phyloP scores from a whole-genome alignment of 1,140 invertebrate genomes.

The Camponotus pennsylvanicus region DNA sequence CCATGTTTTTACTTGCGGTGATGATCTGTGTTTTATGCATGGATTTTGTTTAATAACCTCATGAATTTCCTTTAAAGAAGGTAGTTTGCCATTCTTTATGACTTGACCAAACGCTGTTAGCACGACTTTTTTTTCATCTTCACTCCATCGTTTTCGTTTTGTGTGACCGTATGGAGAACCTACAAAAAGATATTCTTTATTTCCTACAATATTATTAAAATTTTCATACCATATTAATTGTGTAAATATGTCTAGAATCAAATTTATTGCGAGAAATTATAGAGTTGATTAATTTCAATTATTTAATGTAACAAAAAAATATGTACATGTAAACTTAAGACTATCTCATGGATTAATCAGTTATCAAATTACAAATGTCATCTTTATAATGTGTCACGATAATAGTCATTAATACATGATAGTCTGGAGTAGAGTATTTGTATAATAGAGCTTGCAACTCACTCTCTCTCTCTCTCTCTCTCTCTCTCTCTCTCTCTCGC shows the following conservation, averaged over 20 bases:
- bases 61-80: constrained; percentile 1
- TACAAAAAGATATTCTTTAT: not conserved
- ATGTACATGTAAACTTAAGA: too few species aligned
- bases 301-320: too few species aligned
- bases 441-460: too few species aligned
- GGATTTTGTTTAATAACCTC: not conserved
- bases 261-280: too few species aligned
- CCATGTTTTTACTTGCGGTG: constrained; percentile 1
- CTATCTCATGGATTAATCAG: too few species aligned
- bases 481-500: too few species aligned
- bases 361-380: too few species aligned
- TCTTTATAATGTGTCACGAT: too few species aligned
- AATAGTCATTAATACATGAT: too few species aligned
- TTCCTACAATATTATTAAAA: not conserved
- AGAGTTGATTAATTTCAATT: too few species aligned
- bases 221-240: not conserved
- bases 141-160: constrained; percentile 12
- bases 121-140: not conserved
- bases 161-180: constrained; percentile 16
- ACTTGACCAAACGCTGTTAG: not conserved
- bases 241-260: not conserved
- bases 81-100: not conserved
- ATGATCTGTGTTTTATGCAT: not conserved
- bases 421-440: too few species aligned
- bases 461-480: too few species aligned